These are phyloP conservation scores for Silurus aristotelis DNA, from an alignment of 2,797 vertebrate species.

Conservation along the genomic window DNA sequence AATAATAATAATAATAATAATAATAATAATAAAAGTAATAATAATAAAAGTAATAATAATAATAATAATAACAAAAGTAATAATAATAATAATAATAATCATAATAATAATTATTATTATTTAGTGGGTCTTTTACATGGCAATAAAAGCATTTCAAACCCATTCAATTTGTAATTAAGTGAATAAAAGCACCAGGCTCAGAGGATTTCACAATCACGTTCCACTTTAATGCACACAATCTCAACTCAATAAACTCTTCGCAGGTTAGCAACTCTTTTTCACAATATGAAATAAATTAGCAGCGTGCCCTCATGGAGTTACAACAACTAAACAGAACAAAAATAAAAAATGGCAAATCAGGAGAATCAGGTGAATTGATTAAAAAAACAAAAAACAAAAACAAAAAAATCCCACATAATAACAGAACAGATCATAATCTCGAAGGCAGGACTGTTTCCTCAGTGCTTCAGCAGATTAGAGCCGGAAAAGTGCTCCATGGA, in stretches of 20 bases:
- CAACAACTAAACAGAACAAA: slow-evolving; percentile 43
- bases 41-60: background rate
- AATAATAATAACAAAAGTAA: background rate
- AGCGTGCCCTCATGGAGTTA: slow-evolving; percentile 64
- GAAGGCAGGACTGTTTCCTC: slow-evolving; percentile 11
- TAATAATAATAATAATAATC: background rate
- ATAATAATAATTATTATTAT: background rate
- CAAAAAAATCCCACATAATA: slow-evolving; percentile 14
- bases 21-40: background rate
- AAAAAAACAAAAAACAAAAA: slow-evolving; percentile 16
- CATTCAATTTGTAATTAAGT: background rate
- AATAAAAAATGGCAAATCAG: slow-evolving; percentile 32
- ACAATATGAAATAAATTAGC: slow-evolving; percentile 89
- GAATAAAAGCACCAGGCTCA: slow-evolving; percentile 17
- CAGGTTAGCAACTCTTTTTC: slow-evolving; percentile 75
- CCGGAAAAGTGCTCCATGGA: slow-evolving; percentile 52
- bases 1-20: background rate
- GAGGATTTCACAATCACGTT: slow-evolving; percentile 60
- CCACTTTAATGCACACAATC: slow-evolving; percentile 75
- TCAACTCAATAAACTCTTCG: slow-evolving; percentile 74
- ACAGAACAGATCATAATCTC: slow-evolving; percentile 22
- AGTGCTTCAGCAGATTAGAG: slow-evolving; percentile 43
- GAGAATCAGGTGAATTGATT: background rate
- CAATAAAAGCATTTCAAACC: background rate
- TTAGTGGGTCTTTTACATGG: background rate